phyloP scores from a whole-genome alignment of 1,140 invertebrate genomes.

The Phymorhynchus buccinoides region DNA sequence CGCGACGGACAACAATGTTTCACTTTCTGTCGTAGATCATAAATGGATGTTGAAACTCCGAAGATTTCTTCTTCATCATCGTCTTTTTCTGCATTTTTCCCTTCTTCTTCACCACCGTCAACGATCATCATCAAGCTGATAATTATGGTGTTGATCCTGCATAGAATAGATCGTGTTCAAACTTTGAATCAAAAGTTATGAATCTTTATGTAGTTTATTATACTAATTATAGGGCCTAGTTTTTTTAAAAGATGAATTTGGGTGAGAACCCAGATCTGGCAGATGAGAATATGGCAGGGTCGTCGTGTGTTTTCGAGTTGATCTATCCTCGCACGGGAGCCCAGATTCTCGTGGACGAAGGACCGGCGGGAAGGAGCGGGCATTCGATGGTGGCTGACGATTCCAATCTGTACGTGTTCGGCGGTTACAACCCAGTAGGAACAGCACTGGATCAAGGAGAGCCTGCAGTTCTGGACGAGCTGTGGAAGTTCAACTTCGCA shows the following conservation, averaged over 20 bases:
- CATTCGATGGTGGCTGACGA: conserved; percentile 53
- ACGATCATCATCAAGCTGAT: too few species aligned
- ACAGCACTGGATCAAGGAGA: conserved; percentile 25
- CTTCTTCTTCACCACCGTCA: too few species aligned
- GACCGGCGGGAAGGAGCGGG: conserved; percentile 51
- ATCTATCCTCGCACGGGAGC: conserved; percentile 18
- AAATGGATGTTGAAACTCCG: too few species aligned
- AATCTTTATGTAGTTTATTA: not conserved
- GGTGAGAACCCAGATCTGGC: not conserved
- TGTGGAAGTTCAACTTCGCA: conserved; percentile 57
- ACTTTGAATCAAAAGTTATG: not conserved
- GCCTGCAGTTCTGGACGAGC: conserved; percentile 47
- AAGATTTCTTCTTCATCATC: too few species aligned
- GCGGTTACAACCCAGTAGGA: conserved; percentile 50
- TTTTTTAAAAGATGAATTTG: not conserved
- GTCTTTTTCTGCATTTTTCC: too few species aligned
- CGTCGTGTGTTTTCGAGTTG: conserved; percentile 9
- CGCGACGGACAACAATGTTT: too few species aligned
- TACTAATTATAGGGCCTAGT: not conserved
- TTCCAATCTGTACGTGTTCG: conserved; percentile 52
- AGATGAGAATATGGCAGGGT: too few species aligned
- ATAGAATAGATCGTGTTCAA: not conserved
- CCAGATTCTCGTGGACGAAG: not conserved
- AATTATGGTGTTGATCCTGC: too few species aligned
- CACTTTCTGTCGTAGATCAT: too few species aligned